Percentiles rank a stretch among this genome's conserved stretches.
These are phyloP conservation scores for Galagoides demidoff DNA, from an alignment of 2,797 vertebrate species.

Conservation along the genomic window DNA sequence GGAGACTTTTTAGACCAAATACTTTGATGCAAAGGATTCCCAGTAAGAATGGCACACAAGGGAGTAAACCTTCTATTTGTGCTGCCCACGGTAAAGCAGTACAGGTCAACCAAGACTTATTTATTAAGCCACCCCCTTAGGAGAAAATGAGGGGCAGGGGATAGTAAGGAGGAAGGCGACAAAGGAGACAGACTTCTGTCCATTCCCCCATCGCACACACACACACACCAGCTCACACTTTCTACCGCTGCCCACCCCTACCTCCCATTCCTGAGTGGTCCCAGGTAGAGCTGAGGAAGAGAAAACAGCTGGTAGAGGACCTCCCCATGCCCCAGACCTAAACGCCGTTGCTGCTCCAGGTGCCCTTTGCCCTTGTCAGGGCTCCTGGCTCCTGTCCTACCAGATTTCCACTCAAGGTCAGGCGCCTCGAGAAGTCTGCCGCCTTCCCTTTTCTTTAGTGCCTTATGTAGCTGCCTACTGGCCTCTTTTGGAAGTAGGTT, in stretches of 20 bases:
- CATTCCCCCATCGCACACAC: fast-evolving
- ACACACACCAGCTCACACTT: neutral
- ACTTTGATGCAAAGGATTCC: neutral
- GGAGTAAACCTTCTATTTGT: neutral
- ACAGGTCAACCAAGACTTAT: neutral
- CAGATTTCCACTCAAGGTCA: neutral
- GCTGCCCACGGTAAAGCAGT: too few relatives aligned
- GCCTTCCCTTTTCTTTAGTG: neutral
- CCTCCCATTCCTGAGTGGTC: neutral
- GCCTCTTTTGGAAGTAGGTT: neutral
- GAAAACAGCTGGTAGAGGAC: neutral
- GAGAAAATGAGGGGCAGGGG: neutral
- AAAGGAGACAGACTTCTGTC: neutral
- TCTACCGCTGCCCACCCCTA: neutral
- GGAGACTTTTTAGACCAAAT: neutral
- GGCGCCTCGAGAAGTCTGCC: neutral
- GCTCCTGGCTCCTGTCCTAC: neutral
- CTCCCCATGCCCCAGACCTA: neutral
- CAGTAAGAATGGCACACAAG: neutral
- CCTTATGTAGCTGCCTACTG: neutral
- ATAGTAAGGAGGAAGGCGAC: neutral
- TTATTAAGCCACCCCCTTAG: neutral
- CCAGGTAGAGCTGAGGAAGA: neutral
- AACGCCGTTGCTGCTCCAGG: neutral
- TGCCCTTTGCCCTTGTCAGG: neutral